These are phyloP conservation scores for Ephestia elutella DNA, from an alignment of 1,140 invertebrate genomes.

Conservation along the genomic window DNA sequence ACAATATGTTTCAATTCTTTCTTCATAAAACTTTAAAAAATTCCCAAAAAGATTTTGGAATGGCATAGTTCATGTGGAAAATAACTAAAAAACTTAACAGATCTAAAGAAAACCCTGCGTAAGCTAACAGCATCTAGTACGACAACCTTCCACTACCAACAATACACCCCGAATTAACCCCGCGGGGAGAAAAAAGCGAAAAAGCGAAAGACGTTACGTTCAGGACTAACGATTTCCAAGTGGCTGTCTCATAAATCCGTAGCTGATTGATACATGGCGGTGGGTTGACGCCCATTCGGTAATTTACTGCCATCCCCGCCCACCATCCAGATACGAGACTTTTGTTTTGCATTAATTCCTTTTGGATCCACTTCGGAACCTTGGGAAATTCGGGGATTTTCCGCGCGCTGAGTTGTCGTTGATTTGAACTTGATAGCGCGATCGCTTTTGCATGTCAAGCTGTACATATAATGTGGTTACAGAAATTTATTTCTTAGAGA, in stretches of 20 bases:
- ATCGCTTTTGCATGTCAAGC: no score
- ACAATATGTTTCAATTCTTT: no score
- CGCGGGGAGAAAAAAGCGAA: slow-evolving; percentile 22
- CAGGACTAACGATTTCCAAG: slow-evolving; percentile 71
- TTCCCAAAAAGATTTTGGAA: no score
- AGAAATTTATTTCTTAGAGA: no score
- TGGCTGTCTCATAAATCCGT: slow-evolving; percentile 72
- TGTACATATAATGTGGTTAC: no score
- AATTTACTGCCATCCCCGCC: slow-evolving; percentile 70
- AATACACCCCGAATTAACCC: slow-evolving; percentile 2
- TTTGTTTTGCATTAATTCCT: slow-evolving; percentile 73
- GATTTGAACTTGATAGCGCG: background rate
- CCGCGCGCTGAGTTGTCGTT: background rate
- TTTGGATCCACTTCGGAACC: slow-evolving; percentile 19
- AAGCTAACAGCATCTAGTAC: no score
- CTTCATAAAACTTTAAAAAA: no score
- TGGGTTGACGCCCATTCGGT: slow-evolving; percentile 73
- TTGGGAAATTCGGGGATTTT: slow-evolving; percentile 4
- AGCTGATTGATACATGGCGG: slow-evolving; percentile 75
- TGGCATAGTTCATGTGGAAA: no score
- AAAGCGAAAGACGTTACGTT: slow-evolving; percentile 47
- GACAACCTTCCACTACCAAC: no score
- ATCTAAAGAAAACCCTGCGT: no score
- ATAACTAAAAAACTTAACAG: no score
- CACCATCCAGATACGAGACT: slow-evolving; percentile 59